phyloP scores from a whole-genome alignment of 2,113 vertebrate genomes.

The Aspiorhynchus laticeps region DNA sequence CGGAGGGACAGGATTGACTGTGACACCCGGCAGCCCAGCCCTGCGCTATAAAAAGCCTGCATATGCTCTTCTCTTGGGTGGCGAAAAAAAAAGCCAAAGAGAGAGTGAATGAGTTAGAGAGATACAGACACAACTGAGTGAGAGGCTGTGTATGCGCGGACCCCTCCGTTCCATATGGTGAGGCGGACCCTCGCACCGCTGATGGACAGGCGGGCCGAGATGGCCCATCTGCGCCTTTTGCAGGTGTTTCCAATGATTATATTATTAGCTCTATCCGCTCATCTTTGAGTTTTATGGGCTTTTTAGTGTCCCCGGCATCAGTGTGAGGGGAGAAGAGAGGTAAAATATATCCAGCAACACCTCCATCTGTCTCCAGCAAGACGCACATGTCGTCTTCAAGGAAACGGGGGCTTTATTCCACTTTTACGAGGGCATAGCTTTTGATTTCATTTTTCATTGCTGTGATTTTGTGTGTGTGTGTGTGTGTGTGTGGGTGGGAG shows the following conservation, averaged over 20 bases:
- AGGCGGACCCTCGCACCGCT: conserved; percentile 86
- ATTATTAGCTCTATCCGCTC: conserved; percentile 98
- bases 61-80: conserved; percentile 74
- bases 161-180: conserved; percentile 91
- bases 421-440: conserved; percentile 58
- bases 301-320: conserved; percentile 83
- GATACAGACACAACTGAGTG: conserved; percentile 30
- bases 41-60: conserved; percentile 80
- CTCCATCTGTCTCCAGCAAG: conserved; percentile 86
- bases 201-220: conserved; percentile 88
- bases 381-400: conserved; percentile 54
- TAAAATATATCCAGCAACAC: conserved; percentile 85
- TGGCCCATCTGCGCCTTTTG: conserved; percentile 95
- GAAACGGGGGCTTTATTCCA: conserved; percentile 44
- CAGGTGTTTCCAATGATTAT: conserved; percentile 99
- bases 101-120: conserved; percentile 53
- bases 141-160: conserved; percentile 81
- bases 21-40: conserved; percentile 49
- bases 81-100: conserved; percentile 35
- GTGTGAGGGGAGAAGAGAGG: conserved; percentile 66
- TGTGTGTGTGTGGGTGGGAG: conserved; percentile 41
- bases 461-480: conserved; percentile 40
- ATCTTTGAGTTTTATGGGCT: conserved; percentile 94
- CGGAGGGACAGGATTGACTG: conserved; percentile 54
- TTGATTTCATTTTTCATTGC: conserved; percentile 53